phyloP scores from a whole-genome alignment of 1,140 invertebrate species.

The Drosophila micromelanica region DNA sequence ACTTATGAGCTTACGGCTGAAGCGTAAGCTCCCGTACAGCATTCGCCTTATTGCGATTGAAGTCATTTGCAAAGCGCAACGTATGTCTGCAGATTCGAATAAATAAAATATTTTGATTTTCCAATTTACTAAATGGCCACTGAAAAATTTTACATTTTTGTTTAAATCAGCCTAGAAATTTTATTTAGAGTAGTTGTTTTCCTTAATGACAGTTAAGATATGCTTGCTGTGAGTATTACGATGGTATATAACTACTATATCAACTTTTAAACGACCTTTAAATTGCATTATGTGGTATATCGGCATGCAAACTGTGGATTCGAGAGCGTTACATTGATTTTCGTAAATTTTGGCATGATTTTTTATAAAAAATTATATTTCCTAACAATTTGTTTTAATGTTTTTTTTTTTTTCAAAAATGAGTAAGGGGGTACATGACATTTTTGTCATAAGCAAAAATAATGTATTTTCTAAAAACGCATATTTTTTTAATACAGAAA shows the following conservation, averaged over 20 bases:
- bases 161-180: constrained; percentile 32
- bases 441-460: too few species aligned
- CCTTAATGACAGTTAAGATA: constrained; percentile 7
- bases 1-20: constrained; percentile 38
- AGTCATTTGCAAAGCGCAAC: constrained; percentile 54
- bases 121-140: constrained; percentile 51
- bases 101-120: constrained; percentile 25
- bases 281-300: too few species aligned
- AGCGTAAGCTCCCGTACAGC: constrained; percentile 17
- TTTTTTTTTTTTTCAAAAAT: too few species aligned
- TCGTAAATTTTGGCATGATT: too few species aligned
- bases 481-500: too few species aligned
- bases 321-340: too few species aligned
- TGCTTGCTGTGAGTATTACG: constrained; percentile 9
- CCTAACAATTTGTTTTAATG: too few species aligned
- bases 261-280: too few species aligned
- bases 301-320: too few species aligned
- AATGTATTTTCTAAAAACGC: too few species aligned
- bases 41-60: constrained; percentile 34
- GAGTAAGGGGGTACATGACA: too few species aligned
- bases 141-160: constrained; percentile 69
- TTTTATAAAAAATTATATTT: too few species aligned
- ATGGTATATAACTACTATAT: not conserved
- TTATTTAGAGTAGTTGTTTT: constrained; percentile 13
- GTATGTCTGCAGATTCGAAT: constrained; percentile 30